These are phyloP conservation scores for Cryptoleucopteryx plumbea DNA, from an alignment of 2,113 vertebrate genomes.

Conservation along the genomic window DNA sequence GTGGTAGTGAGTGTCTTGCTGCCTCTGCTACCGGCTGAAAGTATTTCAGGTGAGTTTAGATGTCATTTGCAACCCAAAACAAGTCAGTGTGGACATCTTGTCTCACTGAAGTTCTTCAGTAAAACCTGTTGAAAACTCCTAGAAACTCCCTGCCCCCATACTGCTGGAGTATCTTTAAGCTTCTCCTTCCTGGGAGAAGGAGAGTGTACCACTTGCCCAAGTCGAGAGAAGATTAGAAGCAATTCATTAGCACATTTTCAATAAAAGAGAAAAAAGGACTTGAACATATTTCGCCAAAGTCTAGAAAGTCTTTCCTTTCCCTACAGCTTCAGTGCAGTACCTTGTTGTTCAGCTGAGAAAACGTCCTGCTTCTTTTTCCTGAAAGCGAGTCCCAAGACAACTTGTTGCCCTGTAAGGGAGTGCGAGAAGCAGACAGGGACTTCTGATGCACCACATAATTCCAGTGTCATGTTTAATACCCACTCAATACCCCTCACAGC, in stretches of 20 bases:
- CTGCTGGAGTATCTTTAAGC: background rate
- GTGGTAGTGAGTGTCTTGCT: background rate
- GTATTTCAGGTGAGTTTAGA: background rate
- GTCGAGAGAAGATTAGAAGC: background rate
- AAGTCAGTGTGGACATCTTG: background rate
- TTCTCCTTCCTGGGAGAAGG: background rate
- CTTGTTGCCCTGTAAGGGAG: background rate
- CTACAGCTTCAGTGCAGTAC: background rate
- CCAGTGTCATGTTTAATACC: background rate
- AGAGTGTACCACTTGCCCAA: background rate
- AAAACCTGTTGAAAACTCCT: background rate
- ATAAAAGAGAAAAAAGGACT: background rate
- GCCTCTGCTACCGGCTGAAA: background rate
- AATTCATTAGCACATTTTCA: background rate
- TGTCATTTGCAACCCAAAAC: background rate
- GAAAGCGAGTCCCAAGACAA: background rate
- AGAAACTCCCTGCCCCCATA: background rate
- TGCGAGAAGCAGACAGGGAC: background rate
- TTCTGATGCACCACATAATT: background rate
- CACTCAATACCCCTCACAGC: too few species aligned
- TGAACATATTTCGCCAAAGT: background rate
- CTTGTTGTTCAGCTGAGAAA: background rate
- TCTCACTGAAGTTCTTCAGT: background rate
- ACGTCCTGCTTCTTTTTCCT: background rate
- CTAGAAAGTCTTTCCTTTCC: background rate